Evolutionary conservation across 2,888 invertebrate species (phyloP).

Genomic region (Phanerotoma sp.): DNA sequence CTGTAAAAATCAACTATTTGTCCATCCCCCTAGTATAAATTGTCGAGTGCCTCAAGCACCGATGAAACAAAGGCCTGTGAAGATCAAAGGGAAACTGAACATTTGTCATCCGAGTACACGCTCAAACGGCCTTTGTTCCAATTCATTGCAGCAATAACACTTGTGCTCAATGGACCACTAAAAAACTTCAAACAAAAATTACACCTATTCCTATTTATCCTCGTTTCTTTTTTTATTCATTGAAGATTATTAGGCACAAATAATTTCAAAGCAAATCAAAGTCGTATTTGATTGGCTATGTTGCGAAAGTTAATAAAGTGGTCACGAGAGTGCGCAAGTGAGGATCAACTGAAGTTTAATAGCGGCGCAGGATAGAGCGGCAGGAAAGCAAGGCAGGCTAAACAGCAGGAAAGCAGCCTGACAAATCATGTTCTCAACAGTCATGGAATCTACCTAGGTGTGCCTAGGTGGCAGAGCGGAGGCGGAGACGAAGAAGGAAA

Average conservation of each 20-base stretch:
- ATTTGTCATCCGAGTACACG: conserved; percentile 17
- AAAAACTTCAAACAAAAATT: background rate
- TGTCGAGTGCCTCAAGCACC: conserved; percentile 12
- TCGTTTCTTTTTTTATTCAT: background rate
- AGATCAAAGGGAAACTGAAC: conserved; percentile 12
- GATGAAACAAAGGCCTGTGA: conserved; percentile 15
- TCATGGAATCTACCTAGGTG: conserved; percentile 11
- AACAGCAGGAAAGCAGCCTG: background rate
- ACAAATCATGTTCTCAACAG: conserved; percentile 2
- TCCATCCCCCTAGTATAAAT: background rate
- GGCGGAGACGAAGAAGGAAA: conserved; percentile 3
- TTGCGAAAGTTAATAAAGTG: background rate
- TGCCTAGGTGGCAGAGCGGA: conserved; percentile 13
- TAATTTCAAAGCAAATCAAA: background rate
- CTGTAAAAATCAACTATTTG: background rate
- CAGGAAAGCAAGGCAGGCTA: conserved; percentile 1
- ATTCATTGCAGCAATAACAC: conserved; percentile 8
- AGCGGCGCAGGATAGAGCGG: background rate
- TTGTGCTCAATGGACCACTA: background rate
- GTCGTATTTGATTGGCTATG: background rate
- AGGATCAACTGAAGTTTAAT: background rate
- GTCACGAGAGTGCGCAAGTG: conserved; percentile 5
- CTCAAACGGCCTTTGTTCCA: conserved; percentile 8
- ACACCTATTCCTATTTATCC: background rate
- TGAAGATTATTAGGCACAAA: background rate